Base-by-base conservation (phyloP, 2,113 vertebrate species). In the Mionectes macconnelli region DNA sequence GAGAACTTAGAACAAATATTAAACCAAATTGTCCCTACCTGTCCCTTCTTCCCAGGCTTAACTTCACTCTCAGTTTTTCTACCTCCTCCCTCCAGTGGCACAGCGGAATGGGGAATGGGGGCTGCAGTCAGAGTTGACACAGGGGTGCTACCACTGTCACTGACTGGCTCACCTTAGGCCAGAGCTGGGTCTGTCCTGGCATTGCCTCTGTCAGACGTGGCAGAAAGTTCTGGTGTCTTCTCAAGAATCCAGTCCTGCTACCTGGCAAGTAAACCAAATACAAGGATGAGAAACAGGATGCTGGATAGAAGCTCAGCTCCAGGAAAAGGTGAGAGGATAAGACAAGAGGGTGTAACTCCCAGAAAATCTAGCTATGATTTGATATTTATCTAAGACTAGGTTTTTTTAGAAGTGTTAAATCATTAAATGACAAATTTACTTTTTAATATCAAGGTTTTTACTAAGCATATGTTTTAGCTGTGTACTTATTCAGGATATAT, bases 21-120 rank as follows among this genome's bases (percentile, higher is more conserved):
- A 21, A n/a, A 91, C 33, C 7, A 31, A 37, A 37, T 35, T 22
- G 21, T 59, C 22, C n/a, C n/a, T 22, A 4, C 2, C 14, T 17
- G 1, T 22, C 6, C 4, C 4, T 39, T 63, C 23, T 56, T 84
- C 33, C 7, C 23, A 56, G 19, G 9, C 1, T 52, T 60, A 60
- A 9, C 3, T 79, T 62, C 21, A 44, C 5, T 27, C 6, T 7
- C 33, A 35, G 15, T 2, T 44, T 79, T 68, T 39, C 27, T 56
- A 35, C 7, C 23, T 55, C 35, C 14, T 62, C 3, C 21, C 3
- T 1, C 0, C 11, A 6, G 37, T 1, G 1, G 6, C 2, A 2
- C 19, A 84, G 23, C 4, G 7, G 3, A 2, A 14, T 6, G 6
- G 19, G 11, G 8, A 68, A 68, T 14, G 21, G 17, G 8, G 6